Base-by-base conservation (phyloP, 1,140 invertebrate genomes). In the Drosophila nannoptera region DNA sequence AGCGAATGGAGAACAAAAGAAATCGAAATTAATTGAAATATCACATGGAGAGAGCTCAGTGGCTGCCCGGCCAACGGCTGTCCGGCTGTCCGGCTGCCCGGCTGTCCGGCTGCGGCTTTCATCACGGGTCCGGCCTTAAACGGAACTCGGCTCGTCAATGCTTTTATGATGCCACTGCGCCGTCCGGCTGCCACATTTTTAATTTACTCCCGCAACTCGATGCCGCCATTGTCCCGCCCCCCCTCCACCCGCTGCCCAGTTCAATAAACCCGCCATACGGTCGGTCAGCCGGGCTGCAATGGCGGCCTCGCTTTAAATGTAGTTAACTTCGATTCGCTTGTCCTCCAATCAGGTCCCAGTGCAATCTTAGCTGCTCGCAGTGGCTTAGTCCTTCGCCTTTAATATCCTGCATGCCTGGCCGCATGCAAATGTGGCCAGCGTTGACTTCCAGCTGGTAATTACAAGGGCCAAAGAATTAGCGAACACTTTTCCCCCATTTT, bases 1-100 rank as follows among this genome's bases (percentile, higher is more conserved):
- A 5, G 46, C 0, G 14, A 42, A 29, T 16, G 1, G 32, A 65
- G 52, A 76, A 69, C 52, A 77, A 73, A 75, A 71, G 66, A 73
- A 67, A 81, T 65, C 69, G 80, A 76, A 83, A 84, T 83, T 83
- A 83, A 83, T 83, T 83, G 76, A 83, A 83, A 83, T 80, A 83
- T 84, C 73, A 84, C 78, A 83, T 70, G 60, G 55, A 60, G 52
- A 32, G 31, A 50, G 46, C 22, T 36, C n/a, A 42, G 22, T 38
- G 45, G 16, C 48, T 14, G 12, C 45, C 7, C 4, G n/a, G n/a
- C n/a, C n/a, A n/a, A n/a, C 58, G 5, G 42, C 35, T 32, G 7
- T 38, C 7, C 48, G 9, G 9, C 59, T 45, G 7, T 14, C 22
- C 22, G 22, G 22, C 22, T 22, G 3, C 22, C 22, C 22, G 22